Conservation (phyloP, 2,888 invertebrate species). For the Leptopilina syphax region DNA sequence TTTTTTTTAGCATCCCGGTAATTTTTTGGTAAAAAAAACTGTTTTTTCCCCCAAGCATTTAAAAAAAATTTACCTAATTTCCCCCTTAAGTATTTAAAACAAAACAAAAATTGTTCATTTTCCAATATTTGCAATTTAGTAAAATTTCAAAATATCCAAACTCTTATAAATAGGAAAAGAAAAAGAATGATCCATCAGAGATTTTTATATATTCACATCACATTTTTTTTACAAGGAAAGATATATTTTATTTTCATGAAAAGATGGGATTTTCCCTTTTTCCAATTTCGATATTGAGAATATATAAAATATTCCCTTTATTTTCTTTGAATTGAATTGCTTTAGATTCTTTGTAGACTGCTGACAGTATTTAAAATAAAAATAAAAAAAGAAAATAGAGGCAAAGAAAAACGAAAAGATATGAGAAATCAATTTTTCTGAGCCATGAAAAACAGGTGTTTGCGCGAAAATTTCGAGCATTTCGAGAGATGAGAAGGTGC, state of each 20-base stretch:
- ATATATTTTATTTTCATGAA: slow-evolving; percentile 23
- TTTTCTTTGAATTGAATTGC: slow-evolving; percentile 31
- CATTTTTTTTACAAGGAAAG: background rate
- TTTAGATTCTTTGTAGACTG: background rate
- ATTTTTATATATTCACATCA: slow-evolving; percentile 15
- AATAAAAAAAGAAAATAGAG: background rate
- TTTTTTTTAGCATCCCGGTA: background rate
- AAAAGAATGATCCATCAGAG: background rate
- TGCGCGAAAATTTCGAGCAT: background rate
- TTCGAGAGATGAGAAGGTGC: background rate
- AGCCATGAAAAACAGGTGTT: background rate
- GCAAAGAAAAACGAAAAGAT: background rate
- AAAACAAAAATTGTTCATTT: too few species aligned
- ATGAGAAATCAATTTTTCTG: background rate
- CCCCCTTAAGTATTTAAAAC: too few species aligned
- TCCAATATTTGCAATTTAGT: too few species aligned
- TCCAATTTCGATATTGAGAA: slow-evolving; percentile 43
- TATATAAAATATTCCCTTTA: slow-evolving; percentile 43
- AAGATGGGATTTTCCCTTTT: slow-evolving; percentile 24
- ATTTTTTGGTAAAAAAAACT: background rate
- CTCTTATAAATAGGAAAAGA: background rate
- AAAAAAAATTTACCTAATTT: too few species aligned
- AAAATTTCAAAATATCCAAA: background rate
- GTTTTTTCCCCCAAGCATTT: too few species aligned
- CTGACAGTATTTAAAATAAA: slow-evolving; percentile 21